Evolutionary conservation across 2,113 vertebrate species (phyloP).

Genomic region (Crotalus helleri): DNA sequence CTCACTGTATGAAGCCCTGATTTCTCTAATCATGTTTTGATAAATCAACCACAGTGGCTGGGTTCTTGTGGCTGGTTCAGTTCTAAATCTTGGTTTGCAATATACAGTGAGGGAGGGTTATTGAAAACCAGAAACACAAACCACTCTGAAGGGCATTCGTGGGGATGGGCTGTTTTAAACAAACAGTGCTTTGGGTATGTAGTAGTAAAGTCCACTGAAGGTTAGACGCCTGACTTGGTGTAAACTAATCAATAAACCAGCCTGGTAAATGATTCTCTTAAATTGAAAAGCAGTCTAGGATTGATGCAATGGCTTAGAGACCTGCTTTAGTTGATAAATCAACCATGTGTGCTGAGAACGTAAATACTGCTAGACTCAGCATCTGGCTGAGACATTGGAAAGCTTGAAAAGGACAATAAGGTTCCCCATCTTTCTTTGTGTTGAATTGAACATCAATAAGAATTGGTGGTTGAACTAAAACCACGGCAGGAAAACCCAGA

Average conservation of each 20-base stretch:
- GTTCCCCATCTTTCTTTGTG: neutral
- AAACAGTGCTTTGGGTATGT: neutral
- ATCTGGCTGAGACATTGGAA: neutral
- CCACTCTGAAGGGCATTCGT: neutral
- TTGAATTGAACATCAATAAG: neutral
- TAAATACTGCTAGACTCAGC: neutral
- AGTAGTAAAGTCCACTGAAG: neutral
- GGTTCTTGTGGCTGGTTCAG: too few relatives aligned
- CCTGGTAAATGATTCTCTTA: conserved; percentile 7
- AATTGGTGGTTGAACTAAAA: neutral
- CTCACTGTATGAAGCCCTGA: neutral
- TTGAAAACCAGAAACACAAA: neutral
- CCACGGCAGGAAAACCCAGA: neutral
- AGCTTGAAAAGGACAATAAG: neutral
- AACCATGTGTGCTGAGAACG: neutral
- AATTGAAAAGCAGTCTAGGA: neutral
- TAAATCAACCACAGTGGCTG: neutral
- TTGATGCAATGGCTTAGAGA: neutral
- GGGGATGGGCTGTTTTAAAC: neutral
- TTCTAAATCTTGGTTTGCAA: neutral
- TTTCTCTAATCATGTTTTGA: neutral
- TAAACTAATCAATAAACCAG: neutral
- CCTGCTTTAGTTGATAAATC: neutral
- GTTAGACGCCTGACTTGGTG: neutral
- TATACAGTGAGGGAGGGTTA: neutral